Percentiles rank a stretch among this genome's conserved stretches.
phyloP scores from a whole-genome alignment of 2,797 vertebrate species.

The Premnoplex brunnescens region DNA sequence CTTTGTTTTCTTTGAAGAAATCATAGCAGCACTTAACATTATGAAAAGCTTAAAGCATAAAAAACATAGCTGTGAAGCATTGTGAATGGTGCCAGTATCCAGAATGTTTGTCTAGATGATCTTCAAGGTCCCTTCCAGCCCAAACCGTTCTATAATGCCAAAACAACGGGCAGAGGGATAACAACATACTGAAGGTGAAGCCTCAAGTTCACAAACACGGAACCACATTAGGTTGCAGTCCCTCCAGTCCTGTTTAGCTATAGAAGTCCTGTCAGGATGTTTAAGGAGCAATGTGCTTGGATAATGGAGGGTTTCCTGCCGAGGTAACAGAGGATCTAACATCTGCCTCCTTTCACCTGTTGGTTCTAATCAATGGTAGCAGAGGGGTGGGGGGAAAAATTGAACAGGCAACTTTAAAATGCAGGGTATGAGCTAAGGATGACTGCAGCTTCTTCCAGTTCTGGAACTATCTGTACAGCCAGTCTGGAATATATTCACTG shows the following conservation, averaged over 20 bases:
- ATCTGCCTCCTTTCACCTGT: neutral
- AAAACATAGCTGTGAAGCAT: neutral
- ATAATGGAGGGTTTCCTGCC: neutral
- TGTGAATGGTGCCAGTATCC: neutral
- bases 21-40: neutral
- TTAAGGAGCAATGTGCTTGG: neutral
- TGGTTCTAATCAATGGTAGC: neutral
- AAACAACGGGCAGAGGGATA: neutral
- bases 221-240: accelerated
- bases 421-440: neutral
- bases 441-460: neutral
- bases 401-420: neutral
- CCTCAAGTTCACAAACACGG: neutral
- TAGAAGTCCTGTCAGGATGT: neutral
- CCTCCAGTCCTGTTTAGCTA: neutral
- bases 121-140: neutral
- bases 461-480: neutral
- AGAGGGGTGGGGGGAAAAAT: accelerated
- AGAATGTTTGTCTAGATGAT: neutral
- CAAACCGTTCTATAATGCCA: neutral
- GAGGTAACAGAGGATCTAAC: neutral
- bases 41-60: neutral
- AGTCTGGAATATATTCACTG: neutral
- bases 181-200: neutral
- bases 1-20: neutral